These are phyloP conservation scores for Clamator glandarius DNA, from an alignment of 2,797 vertebrate species.

Conservation along the genomic window DNA sequence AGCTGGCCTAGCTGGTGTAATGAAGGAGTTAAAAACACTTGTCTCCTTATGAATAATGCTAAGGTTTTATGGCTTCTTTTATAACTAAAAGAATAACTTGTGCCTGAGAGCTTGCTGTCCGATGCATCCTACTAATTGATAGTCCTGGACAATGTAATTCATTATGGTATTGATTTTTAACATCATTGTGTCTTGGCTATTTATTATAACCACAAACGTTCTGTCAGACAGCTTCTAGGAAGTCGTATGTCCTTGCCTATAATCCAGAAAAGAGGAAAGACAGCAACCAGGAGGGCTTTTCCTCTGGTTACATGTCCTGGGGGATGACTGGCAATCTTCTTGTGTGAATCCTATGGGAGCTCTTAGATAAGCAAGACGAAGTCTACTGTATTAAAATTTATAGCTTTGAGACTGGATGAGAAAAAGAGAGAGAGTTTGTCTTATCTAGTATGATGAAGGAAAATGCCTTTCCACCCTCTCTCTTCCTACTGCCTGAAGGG, in stretches of 20 bases:
- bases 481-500: background rate
- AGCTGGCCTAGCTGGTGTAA: background rate
- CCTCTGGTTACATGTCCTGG: background rate
- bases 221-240: background rate
- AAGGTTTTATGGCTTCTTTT: background rate
- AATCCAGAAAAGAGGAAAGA: background rate
- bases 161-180: slow-evolving; percentile 23
- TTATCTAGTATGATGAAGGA: background rate
- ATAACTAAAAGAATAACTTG: background rate
- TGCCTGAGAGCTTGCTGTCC: background rate
- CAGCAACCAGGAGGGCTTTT: background rate
- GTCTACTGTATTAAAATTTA: background rate
- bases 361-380: background rate
- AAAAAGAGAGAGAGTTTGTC: background rate
- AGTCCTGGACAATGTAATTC: background rate
- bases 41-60: background rate
- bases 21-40: background rate
- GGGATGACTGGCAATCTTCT: background rate
- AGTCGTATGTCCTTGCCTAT: background rate
- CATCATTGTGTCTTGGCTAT: background rate
- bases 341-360: background rate
- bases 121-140: background rate
- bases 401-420: background rate
- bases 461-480: background rate
- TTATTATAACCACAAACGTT: background rate